A percentile compares a stretch with the other conserved stretches of the same genome.
Evolutionary conservation across 2,113 vertebrate species (phyloP).

Genomic region (Mixornis gularis): DNA sequence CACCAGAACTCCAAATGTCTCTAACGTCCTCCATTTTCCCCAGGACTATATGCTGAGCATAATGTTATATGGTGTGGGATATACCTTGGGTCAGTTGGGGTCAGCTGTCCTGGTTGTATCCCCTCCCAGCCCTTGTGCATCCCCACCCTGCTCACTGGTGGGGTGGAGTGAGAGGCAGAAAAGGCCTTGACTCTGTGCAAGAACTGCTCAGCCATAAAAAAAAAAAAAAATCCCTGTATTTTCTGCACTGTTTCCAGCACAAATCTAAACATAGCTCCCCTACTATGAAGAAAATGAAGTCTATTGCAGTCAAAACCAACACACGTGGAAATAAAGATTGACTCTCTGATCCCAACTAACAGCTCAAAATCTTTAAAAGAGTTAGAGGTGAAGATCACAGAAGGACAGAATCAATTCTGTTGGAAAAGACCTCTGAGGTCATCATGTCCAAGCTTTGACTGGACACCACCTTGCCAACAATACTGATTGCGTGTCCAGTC

Average conservation of each 20-base stretch:
- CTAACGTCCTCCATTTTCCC: not conserved
- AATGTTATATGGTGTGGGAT: not conserved
- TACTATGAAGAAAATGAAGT: not conserved
- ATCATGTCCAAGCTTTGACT: not conserved
- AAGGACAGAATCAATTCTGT: not conserved
- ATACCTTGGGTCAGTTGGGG: rapidly evolving
- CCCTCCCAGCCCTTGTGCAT: not conserved
- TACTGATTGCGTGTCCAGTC: rapidly evolving
- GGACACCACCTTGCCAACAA: not conserved
- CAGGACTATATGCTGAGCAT: not conserved
- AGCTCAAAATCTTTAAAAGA: not conserved
- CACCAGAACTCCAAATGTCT: not conserved
- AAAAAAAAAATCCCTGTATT: not conserved
- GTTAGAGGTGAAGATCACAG: not conserved
- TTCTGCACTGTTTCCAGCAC: not conserved
- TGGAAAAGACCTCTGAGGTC: not conserved
- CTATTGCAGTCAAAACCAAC: not conserved
- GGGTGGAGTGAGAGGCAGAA: not conserved
- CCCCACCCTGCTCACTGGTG: not conserved
- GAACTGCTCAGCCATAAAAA: not conserved
- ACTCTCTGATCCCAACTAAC: not conserved
- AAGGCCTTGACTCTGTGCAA: not conserved
- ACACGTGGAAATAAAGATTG: not conserved
- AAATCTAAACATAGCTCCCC: not conserved
- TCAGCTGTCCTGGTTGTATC: not conserved